A percentile compares a stretch with the other conserved stretches of the same genome.
Evolutionary conservation across 1,140 invertebrate species (phyloP).

Genomic region (Copidosoma floridanum): DNA sequence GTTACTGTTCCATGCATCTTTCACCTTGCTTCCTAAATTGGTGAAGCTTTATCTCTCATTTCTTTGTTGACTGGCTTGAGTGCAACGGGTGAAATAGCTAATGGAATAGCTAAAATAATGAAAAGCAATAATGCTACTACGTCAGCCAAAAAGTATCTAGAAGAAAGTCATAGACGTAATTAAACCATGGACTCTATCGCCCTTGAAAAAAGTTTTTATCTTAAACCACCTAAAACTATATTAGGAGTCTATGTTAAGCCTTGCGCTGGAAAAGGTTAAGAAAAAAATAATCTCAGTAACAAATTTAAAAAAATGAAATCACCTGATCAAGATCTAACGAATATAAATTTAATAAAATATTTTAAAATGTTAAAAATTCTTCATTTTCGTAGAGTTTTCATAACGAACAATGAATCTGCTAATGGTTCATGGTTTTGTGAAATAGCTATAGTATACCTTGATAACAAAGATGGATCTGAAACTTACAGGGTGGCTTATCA

Average conservation of each 20-base stretch:
- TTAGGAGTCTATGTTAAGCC: conserved; percentile 24
- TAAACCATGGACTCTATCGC: conserved; percentile 40
- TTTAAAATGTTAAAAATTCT: conserved; percentile 24
- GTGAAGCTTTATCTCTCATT: not conserved
- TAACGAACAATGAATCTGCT: conserved; percentile 27
- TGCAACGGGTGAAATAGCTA: conserved; percentile 18
- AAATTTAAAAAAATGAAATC: not conserved
- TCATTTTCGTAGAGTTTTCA: conserved; percentile 31
- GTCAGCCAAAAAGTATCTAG: conserved; percentile 33
- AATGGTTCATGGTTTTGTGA: not conserved
- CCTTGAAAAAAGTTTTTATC: conserved; percentile 35
- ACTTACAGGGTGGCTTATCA: conserved; percentile 40
- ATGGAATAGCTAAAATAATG: conserved; percentile 30
- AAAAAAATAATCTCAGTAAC: too few relatives aligned
- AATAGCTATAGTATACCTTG: not conserved
- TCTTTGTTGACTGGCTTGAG: conserved; percentile 8
- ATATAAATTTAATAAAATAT: conserved; percentile 24
- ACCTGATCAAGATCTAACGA: conserved; percentile 18
- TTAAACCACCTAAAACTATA: conserved; percentile 38
- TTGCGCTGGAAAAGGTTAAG: not conserved
- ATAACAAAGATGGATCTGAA: conserved; percentile 14
- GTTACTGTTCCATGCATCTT: conserved; percentile 6
- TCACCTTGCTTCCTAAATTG: conserved; percentile 4
- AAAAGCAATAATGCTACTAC: conserved; percentile 33
- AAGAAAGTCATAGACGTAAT: conserved; percentile 33